Evolutionary conservation across 53 echinoderm and acorn worm species (phyloP).

Genomic region (Henricia sp.): DNA sequence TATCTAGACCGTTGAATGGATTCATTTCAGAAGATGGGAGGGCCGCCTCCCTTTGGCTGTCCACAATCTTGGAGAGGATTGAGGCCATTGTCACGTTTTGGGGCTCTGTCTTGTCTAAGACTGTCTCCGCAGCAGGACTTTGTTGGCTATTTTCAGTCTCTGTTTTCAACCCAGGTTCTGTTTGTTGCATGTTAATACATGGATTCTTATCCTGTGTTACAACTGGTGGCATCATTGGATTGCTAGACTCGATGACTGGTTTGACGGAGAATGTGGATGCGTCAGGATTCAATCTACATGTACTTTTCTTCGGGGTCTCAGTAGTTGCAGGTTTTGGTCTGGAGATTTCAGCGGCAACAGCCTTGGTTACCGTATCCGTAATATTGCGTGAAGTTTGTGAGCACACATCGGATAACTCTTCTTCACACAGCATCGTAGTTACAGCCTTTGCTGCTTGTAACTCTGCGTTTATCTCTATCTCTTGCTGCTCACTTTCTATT

Average conservation of each 20-base stretch:
- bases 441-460: constrained; percentile 8
- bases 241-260: background rate
- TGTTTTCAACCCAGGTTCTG: constrained; percentile 7
- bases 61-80: constrained; percentile 1
- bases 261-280: constrained; percentile 2
- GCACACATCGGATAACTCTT: background rate
- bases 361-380: background rate
- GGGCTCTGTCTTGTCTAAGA: too few relatives aligned
- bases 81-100: constrained; percentile 1
- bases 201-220: background rate
- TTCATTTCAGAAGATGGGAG: constrained; percentile 5
- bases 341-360: constrained; percentile 3
- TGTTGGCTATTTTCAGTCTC: background rate
- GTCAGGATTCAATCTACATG: constrained; percentile 8
- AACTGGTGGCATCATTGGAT: constrained; percentile 1
- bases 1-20: background rate
- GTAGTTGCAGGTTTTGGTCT: constrained; percentile 42
- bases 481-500: constrained; percentile 37
- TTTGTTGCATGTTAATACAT: background rate
- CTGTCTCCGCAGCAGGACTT: background rate
- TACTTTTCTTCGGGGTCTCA: constrained; percentile 8
- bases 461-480: constrained; percentile 28
- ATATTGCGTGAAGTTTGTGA: constrained; percentile 8
- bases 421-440: constrained; percentile 8
- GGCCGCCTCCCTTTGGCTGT: background rate